These are phyloP conservation scores for Manis crassicaudata DNA, from an alignment of 2,797 vertebrate genomes.

Conservation along the genomic window DNA sequence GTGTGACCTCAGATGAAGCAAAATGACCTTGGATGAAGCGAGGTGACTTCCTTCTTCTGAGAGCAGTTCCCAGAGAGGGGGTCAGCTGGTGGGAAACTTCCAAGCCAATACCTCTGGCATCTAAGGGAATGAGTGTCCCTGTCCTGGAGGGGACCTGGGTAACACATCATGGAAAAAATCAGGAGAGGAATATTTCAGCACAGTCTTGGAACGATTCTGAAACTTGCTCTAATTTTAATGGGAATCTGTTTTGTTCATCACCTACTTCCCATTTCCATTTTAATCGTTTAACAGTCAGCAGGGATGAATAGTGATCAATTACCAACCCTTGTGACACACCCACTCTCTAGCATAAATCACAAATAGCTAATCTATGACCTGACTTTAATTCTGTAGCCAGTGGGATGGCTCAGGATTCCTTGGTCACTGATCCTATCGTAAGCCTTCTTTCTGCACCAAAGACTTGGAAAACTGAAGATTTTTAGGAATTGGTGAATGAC, in stretches of 20 bases:
- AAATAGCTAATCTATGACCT: background rate
- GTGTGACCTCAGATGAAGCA: background rate
- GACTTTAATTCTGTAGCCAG: background rate
- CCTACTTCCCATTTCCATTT: background rate
- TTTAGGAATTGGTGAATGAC: background rate
- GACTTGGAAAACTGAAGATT: background rate
- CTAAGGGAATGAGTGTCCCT: background rate
- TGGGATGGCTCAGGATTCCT: background rate
- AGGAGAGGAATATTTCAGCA: too few relatives aligned
- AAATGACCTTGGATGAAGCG: background rate
- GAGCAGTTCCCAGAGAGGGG: background rate
- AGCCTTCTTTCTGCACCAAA: background rate
- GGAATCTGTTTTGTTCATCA: background rate
- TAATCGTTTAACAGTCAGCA: background rate
- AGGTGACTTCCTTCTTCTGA: background rate
- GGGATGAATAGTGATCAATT: rapidly evolving
- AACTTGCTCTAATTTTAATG: background rate
- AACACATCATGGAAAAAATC: too few relatives aligned
- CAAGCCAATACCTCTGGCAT: background rate
- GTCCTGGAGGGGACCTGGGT: background rate
- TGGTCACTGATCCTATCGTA: background rate
- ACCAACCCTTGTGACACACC: background rate
- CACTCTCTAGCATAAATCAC: background rate
- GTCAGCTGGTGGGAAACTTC: background rate
- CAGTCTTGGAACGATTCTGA: background rate